Percentiles rank a stretch among this genome's conserved stretches.
Evolutionary conservation across 2,113 vertebrate genomes (phyloP).

Genomic region (Xiphophorus couchianus): DNA sequence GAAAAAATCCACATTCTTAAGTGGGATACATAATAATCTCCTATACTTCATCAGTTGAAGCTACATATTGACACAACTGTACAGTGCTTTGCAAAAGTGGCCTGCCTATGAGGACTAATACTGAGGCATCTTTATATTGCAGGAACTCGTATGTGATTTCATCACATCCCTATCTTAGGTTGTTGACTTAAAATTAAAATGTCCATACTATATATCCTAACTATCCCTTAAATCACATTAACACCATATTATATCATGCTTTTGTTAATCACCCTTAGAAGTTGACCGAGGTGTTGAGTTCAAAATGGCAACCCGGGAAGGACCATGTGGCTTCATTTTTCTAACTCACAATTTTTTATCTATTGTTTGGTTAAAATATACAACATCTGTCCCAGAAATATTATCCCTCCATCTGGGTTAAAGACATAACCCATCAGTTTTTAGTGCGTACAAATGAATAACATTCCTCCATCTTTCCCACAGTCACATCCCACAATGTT

Average conservation of each 20-base stretch:
- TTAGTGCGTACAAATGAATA: conserved; percentile 48
- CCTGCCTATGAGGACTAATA: no score
- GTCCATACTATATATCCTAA: background rate
- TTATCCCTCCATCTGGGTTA: background rate
- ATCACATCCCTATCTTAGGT: background rate
- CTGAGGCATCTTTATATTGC: no score
- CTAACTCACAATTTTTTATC: background rate
- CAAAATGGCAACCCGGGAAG: background rate
- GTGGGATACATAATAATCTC: no score
- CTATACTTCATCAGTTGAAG: background rate
- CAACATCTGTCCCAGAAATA: background rate
- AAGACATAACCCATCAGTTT: background rate
- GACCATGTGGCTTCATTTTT: background rate
- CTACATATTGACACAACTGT: background rate
- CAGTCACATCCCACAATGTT: background rate
- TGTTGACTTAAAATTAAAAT: background rate
- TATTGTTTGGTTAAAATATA: background rate
- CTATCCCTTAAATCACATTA: background rate
- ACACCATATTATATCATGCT: background rate
- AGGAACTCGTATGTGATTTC: no score
- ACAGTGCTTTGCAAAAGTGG: background rate
- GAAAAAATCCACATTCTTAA: no score
- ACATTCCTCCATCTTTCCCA: conserved; percentile 22
- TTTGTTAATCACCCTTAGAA: background rate
- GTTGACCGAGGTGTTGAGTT: background rate